Evolutionary conservation across 2,113 vertebrate species (phyloP), one percentile per base, ranked within the genome.

Genomic region (Trachemys scripta): DNA sequence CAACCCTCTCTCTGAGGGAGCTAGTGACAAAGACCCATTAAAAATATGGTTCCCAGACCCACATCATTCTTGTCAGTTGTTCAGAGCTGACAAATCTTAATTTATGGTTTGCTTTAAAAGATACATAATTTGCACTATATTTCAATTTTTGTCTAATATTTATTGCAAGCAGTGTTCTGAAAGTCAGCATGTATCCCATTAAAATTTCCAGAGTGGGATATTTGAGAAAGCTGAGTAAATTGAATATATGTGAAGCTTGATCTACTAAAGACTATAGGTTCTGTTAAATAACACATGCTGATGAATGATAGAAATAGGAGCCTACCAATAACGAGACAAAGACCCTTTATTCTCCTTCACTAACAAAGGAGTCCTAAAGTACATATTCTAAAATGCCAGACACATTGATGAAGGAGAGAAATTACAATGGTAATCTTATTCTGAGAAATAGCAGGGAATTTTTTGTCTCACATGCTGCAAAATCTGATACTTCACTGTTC

Each of bases 401-500:
- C 93, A 96, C n/a, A 0, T 87, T 87, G 82, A 90, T 53, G 75
- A 84, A 90, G 89, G 16, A 94, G 56, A 87, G 95, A 88, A 10
- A 2, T 92, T 54, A 85, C 22, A 84, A 90, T 84, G 94, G 47
- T 85, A 92, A 95, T 87, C 84, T 90, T 81, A 95, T 89, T 92
- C 95, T 92, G 75, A 96, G 93, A 95, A 54, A n/a, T 1, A 94
- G 79, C 51, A 91, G 89, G 80, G 54, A 85, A 38, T 53, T 90
- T 95, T 97, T 96, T 96, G 94, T 98, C 81, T 89, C 31, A 24
- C 47, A 93, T 5, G 9, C 84, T 82, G 57, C 62, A 93, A 95
- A 97, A 96, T 96, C 90, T 89, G 95, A 96, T 80, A 95, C 80
- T 88, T 91, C 62, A 95, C 90, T 97, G 94, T 98, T 95, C 95